phyloP scores from a whole-genome alignment of 2,888 invertebrate species.

The Mimas tiliae region DNA sequence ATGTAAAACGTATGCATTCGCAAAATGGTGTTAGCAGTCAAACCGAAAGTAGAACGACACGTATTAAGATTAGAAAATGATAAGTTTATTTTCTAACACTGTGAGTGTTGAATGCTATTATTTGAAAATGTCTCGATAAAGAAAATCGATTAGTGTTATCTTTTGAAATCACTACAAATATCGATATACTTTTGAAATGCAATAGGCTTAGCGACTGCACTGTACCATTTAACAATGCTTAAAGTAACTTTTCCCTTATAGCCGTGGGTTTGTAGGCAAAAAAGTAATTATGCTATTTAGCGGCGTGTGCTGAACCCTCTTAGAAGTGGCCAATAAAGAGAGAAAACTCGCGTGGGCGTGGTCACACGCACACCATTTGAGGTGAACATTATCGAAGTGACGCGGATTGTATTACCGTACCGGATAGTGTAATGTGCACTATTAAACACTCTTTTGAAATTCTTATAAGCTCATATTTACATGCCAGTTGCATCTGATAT shows the following conservation, averaged over 20 bases:
- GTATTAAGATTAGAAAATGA: constrained; percentile 8
- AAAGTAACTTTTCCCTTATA: constrained; percentile 31
- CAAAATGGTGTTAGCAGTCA: constrained; percentile 1
- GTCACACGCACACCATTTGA: constrained; percentile 36
- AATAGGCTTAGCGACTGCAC: background rate
- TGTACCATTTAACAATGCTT: background rate
- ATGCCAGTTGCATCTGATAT: constrained; percentile 27
- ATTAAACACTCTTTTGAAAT: constrained; percentile 33
- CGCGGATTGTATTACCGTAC: constrained; percentile 41
- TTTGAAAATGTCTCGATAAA: background rate
- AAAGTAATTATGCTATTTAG: constrained; percentile 39
- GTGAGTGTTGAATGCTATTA: background rate
- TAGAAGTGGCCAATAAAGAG: constrained; percentile 58
- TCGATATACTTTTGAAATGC: background rate
- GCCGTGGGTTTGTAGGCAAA: constrained; percentile 38
- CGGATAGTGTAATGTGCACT: constrained; percentile 35
- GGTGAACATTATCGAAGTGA: constrained; percentile 47
- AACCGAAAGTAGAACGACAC: constrained; percentile 17
- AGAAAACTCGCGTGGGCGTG: constrained; percentile 64
- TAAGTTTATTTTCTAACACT: background rate
- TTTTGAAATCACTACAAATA: background rate
- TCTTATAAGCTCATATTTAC: constrained; percentile 27
- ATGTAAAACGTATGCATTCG: constrained; percentile 10
- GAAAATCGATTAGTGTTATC: background rate
- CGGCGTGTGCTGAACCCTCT: constrained; percentile 53